These are phyloP conservation scores for Cairina moschata DNA, from an alignment of 2,113 vertebrate genomes.

Conservation along the genomic window DNA sequence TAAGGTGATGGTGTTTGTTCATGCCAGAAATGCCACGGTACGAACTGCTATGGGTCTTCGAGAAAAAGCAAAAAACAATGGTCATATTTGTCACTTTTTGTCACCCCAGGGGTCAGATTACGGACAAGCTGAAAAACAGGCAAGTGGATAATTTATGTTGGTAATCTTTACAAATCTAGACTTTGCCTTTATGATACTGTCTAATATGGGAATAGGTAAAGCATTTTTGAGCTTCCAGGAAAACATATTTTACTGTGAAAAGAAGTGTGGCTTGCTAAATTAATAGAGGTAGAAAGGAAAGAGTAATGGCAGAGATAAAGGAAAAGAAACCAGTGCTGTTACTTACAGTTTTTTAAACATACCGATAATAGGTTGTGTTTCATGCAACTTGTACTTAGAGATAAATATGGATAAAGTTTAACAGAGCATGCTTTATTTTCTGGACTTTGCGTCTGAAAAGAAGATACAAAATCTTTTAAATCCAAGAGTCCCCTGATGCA, in stretches of 20 bases:
- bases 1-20: conserved; percentile 99
- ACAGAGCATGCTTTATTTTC: background rate
- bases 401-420: background rate
- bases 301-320: background rate
- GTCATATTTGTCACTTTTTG: conserved; percentile 88
- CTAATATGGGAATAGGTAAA: background rate
- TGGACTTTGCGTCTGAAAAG: background rate
- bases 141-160: conserved; percentile 34
- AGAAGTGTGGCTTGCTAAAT: background rate
- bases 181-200: background rate
- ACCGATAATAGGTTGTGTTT: background rate
- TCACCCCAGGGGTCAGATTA: conserved; percentile 88
- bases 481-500: background rate
- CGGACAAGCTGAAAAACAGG: conserved; percentile 96
- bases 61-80: conserved; percentile 94
- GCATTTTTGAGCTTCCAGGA: background rate
- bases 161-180: background rate
- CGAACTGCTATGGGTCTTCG: conserved; percentile 93
- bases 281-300: background rate
- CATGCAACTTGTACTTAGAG: background rate
- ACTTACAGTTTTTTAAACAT: background rate
- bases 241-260: background rate
- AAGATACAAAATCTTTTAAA: background rate
- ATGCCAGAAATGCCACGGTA: conserved; percentile 96
- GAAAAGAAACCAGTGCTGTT: background rate